Percentiles rank a stretch among this genome's conserved stretches.
Conservation (phyloP, 1,140 invertebrate species). For the Philaenus spumarius region DNA sequence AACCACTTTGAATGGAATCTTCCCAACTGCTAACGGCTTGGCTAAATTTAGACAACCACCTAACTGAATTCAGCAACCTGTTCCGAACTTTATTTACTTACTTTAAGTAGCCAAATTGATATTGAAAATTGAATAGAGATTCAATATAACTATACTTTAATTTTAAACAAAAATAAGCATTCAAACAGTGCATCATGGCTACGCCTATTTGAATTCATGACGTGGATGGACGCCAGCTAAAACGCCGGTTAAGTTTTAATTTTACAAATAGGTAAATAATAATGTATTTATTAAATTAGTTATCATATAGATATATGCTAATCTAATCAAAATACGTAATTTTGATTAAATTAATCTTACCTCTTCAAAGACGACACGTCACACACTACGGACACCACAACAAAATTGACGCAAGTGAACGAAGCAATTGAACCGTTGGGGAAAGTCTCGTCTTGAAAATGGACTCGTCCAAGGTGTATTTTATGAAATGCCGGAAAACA, state of each 20-base stretch:
- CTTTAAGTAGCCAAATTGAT: background rate
- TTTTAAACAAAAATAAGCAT: no score
- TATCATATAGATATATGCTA: background rate
- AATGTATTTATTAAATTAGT: no score
- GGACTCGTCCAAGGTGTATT: conserved; percentile 37
- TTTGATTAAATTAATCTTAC: background rate
- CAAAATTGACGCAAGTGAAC: conserved; percentile 28
- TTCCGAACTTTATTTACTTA: background rate
- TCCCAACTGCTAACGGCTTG: no score
- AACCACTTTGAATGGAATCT: background rate
- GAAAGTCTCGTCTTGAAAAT: conserved; percentile 31
- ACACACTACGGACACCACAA: conserved; percentile 21
- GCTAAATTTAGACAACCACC: background rate
- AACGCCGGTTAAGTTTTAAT: no score
- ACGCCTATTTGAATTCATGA: no score
- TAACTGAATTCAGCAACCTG: background rate
- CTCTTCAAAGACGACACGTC: conserved; percentile 16
- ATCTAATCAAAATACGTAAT: background rate
- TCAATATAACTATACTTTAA: no score
- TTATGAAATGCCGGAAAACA: background rate
- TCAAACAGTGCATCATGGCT: no score
- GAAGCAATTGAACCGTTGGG: conserved; percentile 23
- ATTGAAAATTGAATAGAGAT: no score
- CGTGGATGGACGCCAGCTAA: no score
- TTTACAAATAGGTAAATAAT: no score